Evolutionary conservation across 1,140 invertebrate genomes (phyloP).

Genomic region (Apis laboriosa): DNA sequence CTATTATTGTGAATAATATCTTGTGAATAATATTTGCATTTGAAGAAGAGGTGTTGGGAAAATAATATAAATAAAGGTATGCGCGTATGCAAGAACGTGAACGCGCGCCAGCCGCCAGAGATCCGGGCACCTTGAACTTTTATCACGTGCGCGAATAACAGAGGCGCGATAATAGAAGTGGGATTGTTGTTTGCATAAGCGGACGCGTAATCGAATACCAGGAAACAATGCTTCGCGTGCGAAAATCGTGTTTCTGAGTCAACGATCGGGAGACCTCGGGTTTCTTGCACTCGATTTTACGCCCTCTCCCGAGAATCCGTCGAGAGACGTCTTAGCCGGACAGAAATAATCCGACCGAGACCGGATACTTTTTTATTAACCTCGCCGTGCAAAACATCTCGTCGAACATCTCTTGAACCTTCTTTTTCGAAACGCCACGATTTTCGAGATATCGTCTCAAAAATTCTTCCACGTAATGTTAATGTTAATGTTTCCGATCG

Average conservation of each 20-base stretch:
- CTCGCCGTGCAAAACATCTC: not conserved
- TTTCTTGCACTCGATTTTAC: conserved; percentile 45
- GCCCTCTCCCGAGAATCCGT: not conserved
- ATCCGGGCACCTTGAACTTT: conserved; percentile 51
- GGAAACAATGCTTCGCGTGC: conserved; percentile 46
- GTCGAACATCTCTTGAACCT: too few relatives aligned
- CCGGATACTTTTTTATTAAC: conserved; percentile 30
- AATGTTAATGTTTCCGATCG: too few relatives aligned
- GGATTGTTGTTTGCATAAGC: conserved; percentile 56
- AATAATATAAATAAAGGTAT: not conserved
- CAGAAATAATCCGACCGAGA: conserved; percentile 35
- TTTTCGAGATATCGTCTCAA: too few relatives aligned
- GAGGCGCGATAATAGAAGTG: conserved; percentile 42
- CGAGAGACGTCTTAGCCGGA: not conserved
- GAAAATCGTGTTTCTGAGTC: conserved; percentile 52
- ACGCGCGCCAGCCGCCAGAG: not conserved
- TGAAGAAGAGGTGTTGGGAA: not conserved
- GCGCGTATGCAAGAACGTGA: not conserved
- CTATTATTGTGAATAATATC: not conserved
- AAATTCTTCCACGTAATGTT: too few relatives aligned
- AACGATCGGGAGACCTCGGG: conserved; percentile 26
- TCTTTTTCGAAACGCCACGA: too few relatives aligned
- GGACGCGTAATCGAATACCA: conserved; percentile 47
- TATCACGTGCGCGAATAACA: conserved; percentile 47
- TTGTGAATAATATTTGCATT: not conserved